phyloP scores from a whole-genome alignment of 2,888 invertebrate species.

The Hybos culiciformis region DNA sequence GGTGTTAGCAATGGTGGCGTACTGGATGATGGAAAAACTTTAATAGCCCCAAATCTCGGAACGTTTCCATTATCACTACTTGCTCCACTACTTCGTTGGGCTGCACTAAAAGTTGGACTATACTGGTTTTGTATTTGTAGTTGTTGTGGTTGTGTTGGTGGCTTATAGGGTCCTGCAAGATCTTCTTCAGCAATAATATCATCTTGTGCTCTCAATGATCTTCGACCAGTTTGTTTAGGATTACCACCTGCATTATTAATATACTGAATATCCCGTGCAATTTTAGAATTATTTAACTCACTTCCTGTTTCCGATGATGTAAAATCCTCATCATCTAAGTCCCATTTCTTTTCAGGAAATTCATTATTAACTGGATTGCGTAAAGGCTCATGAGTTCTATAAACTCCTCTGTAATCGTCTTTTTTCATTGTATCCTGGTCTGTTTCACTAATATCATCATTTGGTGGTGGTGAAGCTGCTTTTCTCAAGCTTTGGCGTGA shows the following conservation, averaged over 20 bases:
- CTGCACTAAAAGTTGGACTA: constrained; percentile 34
- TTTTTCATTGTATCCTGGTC: constrained; percentile 49
- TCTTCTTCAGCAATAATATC: constrained; percentile 25
- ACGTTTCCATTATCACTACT: constrained; percentile 24
- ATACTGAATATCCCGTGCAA: constrained; percentile 49
- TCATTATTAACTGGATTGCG: constrained; percentile 55
- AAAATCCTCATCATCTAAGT: constrained; percentile 50
- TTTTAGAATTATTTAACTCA: constrained; percentile 46
- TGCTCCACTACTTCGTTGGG: constrained; percentile 27
- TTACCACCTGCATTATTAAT: constrained; percentile 38
- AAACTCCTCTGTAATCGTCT: constrained; percentile 65
- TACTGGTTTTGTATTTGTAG: constrained; percentile 21
- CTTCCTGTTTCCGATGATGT: constrained; percentile 47
- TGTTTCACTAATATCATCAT: constrained; percentile 43
- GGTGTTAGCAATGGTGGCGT: constrained; percentile 18
- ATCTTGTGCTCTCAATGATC: constrained; percentile 37
- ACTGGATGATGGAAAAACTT: constrained; percentile 25
- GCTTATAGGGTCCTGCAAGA: constrained; percentile 17
- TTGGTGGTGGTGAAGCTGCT: too few relatives aligned
- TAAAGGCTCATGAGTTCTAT: constrained; percentile 73
- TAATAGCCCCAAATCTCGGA: constrained; percentile 30
- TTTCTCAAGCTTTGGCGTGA: constrained; percentile 43
- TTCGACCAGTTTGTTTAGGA: constrained; percentile 45
- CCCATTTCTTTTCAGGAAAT: constrained; percentile 70
- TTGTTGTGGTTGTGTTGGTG: constrained; percentile 9